A percentile compares a stretch with the other conserved stretches of the same genome.
These are phyloP conservation scores for Emmelina monodactyla DNA, from an alignment of 2,888 invertebrate genomes.

Conservation along the genomic window DNA sequence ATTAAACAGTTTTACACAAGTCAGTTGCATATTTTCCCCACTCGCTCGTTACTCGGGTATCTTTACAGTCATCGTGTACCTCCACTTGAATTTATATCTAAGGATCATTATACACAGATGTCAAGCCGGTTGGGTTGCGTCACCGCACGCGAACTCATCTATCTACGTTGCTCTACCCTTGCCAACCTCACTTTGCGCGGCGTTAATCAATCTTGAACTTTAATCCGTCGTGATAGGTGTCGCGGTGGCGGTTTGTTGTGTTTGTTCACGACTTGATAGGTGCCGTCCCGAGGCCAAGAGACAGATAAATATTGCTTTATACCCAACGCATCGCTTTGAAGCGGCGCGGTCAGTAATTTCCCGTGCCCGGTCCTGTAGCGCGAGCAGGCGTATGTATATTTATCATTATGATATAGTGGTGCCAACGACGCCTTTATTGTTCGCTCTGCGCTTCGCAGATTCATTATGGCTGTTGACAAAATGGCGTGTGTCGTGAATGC, in stretches of 20 bases:
- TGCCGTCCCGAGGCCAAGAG: conserved; percentile 17
- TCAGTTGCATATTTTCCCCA: too few relatives aligned
- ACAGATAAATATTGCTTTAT: conserved; percentile 27
- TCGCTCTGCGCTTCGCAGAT: neutral
- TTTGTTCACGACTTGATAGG: neutral
- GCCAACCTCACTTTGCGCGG: conserved; percentile 11
- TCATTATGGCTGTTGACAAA: neutral
- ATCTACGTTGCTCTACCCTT: conserved; percentile 25
- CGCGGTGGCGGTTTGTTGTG: neutral
- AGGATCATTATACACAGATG: conserved; percentile 17
- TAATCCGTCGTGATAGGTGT: neutral
- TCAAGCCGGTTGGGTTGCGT: conserved; percentile 32
- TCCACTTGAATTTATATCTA: conserved; percentile 12
- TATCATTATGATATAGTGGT: neutral
- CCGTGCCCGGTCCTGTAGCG: conserved; percentile 20
- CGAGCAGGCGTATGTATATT: neutral
- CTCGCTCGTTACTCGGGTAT: too few relatives aligned
- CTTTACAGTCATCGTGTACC: too few relatives aligned
- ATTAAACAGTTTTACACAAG: too few relatives aligned
- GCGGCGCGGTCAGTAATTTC: conserved; percentile 39
- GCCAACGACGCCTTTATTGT: neutral
- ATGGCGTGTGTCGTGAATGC: neutral
- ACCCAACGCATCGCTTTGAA: conserved; percentile 29
- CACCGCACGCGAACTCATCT: conserved; percentile 33
- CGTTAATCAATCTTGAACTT: neutral